Base-by-base conservation (phyloP, 2,113 vertebrate genomes). In the Vireo altiloquus region DNA sequence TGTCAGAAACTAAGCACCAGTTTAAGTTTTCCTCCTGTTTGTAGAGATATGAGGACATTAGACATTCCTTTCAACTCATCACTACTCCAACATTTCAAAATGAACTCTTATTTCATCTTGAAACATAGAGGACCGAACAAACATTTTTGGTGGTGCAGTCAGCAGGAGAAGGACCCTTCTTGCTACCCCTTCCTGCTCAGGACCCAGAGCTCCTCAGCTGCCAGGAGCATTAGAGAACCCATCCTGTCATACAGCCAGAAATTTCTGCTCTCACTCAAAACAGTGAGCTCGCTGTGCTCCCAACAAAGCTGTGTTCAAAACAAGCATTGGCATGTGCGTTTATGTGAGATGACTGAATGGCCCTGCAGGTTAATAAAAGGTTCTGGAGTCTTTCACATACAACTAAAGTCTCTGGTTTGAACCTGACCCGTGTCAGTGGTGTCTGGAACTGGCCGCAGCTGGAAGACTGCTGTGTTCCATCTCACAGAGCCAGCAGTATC, bases 331-430 rank as follows among this genome's bases (percentile, higher is more conserved):
- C 87, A 53, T 66, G 79, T 83, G 79, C 21, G 1, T 74, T 94
- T 89, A 87, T 60, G 50, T 33, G 87, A 94, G 66, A 87, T 59
- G 87, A 90, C 75, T 88, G 89, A 90, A 82, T 21, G 84, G 89
- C 56, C 87, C 79, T 7, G 68, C 85, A 97, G 93, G 92, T 96
- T 92, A 85, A 77, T 52, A 82, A 86, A 91, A 90, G 64, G 56
- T 63, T 97, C 88, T 96, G 90, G 87, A 96, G 71, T 88, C 79
- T 88, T 92, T 95, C 93, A 93, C 15, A n/a, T 46, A 31, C 40
- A 81, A 70, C 82, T 66, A 8, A 86, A 93, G 71, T 37, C 7
- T 0, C 30, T 0, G 0, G n/a, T 85, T 66, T 93, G 59, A 90
- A 49, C 46, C 15, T 0, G 0, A 49, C 30, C 47, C 2, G 0